Conservation (phyloP, 1,140 invertebrate genomes). For the Mizuhopecten yessoensis region DNA sequence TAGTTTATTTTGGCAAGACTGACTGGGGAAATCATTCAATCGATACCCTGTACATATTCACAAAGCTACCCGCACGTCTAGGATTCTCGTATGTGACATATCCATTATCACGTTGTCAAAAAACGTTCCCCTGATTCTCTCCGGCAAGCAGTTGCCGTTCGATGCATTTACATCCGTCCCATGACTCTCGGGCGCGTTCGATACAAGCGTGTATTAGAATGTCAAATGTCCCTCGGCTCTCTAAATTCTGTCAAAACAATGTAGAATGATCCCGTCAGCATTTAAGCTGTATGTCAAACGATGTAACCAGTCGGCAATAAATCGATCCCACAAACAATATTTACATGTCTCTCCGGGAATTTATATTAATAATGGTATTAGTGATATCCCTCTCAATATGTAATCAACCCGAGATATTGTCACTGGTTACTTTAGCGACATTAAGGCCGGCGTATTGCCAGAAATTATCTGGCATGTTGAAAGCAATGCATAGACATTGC, state of each 20-base stretch:
- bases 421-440: background rate
- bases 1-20: background rate
- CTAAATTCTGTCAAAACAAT: background rate
- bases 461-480: background rate
- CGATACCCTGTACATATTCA: background rate
- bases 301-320: background rate
- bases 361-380: background rate
- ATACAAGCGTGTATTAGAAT: background rate
- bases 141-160: background rate
- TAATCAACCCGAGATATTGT: background rate
- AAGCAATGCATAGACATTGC: background rate
- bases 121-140: background rate
- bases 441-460: background rate
- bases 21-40: background rate
- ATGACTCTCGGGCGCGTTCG: background rate
- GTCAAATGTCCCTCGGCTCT: background rate
- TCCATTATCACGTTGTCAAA: conserved; percentile 27
- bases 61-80: background rate
- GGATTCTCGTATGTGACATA: background rate
- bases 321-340: conserved; percentile 29
- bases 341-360: background rate
- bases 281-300: background rate
- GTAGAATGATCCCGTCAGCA: background rate
- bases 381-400: background rate
- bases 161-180: conserved; percentile 9